These are phyloP conservation scores for Coturnix japonica DNA, from an alignment of 2,113 vertebrate species.

Conservation along the genomic window DNA sequence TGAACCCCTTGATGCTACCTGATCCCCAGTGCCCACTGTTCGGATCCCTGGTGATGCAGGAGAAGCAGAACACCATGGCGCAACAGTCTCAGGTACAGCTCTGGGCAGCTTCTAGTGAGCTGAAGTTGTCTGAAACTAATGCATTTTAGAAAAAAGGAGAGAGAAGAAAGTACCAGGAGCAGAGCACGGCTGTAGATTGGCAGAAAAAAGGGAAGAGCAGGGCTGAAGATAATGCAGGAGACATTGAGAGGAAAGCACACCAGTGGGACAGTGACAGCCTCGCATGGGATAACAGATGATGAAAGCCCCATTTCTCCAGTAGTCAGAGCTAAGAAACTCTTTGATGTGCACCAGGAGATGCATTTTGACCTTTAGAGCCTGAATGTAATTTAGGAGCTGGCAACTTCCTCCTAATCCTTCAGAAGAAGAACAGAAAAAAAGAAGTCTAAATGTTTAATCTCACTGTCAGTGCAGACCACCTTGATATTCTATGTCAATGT, in stretches of 20 bases:
- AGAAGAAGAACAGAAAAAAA: not conserved
- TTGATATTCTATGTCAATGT: not conserved
- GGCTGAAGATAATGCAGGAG: not conserved
- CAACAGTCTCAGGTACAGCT: not conserved
- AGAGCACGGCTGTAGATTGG: rapidly evolving
- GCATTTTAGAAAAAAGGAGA: not conserved
- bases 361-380: not conserved
- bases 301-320: not conserved
- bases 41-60: not conserved
- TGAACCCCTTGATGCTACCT: not conserved
- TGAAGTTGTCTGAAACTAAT: not conserved
- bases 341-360: not conserved
- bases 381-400: not conserved
- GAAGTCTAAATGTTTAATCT: not conserved
- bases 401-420: not conserved
- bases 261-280: not conserved
- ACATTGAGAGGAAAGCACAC: not conserved
- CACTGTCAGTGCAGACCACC: not conserved
- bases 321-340: not conserved
- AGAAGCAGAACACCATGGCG: not conserved
- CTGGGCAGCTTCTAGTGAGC: not conserved
- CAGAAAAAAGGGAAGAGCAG: not conserved
- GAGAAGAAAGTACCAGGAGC: not conserved
- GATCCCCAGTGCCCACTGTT: not conserved
- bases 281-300: not conserved